Base-by-base conservation (phyloP, 2,113 vertebrate genomes). In the Setophaga kirtlandii region DNA sequence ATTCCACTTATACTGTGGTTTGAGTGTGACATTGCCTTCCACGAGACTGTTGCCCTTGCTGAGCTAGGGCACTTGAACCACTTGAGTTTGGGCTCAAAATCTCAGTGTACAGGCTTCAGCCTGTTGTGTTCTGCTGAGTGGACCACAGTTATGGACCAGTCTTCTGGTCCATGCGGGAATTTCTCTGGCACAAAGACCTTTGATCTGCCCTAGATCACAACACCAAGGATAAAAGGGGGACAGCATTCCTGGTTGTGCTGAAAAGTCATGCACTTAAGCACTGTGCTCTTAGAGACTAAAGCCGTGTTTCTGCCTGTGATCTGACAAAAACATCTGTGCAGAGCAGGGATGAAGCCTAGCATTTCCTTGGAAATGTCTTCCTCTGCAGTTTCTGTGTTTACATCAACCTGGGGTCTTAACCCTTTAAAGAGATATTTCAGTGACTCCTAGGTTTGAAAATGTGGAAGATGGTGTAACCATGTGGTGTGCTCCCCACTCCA, bases 111-210 rank as follows among this genome's bases (percentile, higher is more conserved):
- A 69, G 15, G 6, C 18, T 83, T 77, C 15, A 87, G 11, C 5
- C 42, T 35, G 7, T 6, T 70, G 12, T 46, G 15, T 24, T 23
- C 1, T 6, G 18, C 5, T 41, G 14, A n/a, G 14, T 0, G 0
- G 11, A 55, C 10, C 12, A 19, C 22, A 44, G 24, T 9, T 46
- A 8, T 8, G 8, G 22, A 30, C 12, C 20, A 53, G 6, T 42
- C 20, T 52, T 62, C 22, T 42, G 28, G 22, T 53, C 41, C 39
- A 5, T 19, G 13, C 13, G 83, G 60, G 30, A 67, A 18, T 63
- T 86, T 65, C n/a, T 65, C 28, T 67, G 7, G 10, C 33, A 60
- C 12, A 56, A 68, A 41, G 19, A 21, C 4, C 24, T 63, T 33
- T 85, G 30, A 3, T 11, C 15, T 67, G 12, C 4, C 7, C 4